Evolutionary conservation across 2,113 vertebrate genomes (phyloP).

Genomic region (Hemiprocne comata): DNA sequence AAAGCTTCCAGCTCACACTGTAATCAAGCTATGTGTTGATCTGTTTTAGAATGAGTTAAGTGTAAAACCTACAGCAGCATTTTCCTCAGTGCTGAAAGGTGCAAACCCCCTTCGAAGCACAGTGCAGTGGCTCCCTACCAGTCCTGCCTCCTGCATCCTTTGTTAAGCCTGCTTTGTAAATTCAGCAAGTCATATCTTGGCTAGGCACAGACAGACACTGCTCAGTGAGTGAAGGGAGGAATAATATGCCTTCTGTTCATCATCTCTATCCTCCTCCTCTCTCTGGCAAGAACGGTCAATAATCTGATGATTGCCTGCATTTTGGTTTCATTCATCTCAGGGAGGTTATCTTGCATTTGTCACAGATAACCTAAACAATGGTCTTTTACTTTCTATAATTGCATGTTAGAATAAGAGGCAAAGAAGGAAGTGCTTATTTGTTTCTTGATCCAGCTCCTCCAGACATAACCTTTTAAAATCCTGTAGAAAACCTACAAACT

Average conservation of each 20-base stretch:
- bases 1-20: neutral
- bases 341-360: neutral
- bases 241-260: neutral
- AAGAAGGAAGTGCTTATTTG: neutral
- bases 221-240: neutral
- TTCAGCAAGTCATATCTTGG: neutral
- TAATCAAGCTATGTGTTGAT: neutral
- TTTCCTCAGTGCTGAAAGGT: neutral
- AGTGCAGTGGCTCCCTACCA: neutral
- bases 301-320: neutral
- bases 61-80: neutral
- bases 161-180: neutral
- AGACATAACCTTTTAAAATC: neutral
- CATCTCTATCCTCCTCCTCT: neutral
- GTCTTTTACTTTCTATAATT: neutral
- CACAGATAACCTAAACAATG: neutral
- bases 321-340: neutral
- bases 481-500: neutral
- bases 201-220: neutral
- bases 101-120: neutral
- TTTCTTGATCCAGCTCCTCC: neutral
- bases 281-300: neutral
- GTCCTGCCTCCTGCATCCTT: neutral
- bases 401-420: neutral
- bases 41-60: neutral